These are phyloP conservation scores for Aromia moschata DNA, from an alignment of 2,888 invertebrate genomes.

Conservation along the genomic window DNA sequence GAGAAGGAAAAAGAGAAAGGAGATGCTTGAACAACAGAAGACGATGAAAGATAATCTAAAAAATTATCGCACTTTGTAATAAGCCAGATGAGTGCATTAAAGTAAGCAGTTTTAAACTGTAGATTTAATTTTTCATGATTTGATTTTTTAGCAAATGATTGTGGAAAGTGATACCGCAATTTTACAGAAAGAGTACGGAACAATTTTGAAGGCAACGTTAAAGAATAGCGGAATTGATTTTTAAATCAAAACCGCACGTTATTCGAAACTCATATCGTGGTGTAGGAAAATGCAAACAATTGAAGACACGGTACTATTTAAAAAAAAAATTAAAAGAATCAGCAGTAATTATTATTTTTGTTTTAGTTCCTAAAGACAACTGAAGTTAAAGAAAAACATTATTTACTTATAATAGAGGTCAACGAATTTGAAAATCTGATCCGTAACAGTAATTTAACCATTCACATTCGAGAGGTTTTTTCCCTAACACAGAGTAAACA, in stretches of 20 bases:
- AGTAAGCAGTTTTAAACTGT: too few relatives aligned
- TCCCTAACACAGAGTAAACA: conserved; percentile 50
- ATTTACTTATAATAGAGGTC: conserved; percentile 61
- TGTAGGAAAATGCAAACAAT: conserved; percentile 51
- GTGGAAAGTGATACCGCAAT: conserved; percentile 54
- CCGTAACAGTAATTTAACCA: conserved; percentile 51
- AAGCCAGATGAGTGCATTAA: conserved; percentile 56
- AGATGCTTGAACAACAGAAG: conserved; percentile 36
- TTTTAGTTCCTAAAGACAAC: conserved; percentile 40
- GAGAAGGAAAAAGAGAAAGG: conserved; percentile 33
- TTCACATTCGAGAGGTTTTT: conserved; percentile 53
- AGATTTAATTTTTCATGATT: too few relatives aligned
- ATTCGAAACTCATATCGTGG: conserved; percentile 63
- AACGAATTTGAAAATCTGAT: conserved; percentile 58
- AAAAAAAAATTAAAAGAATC: neutral
- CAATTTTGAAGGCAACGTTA: conserved; percentile 52
- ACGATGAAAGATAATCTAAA: conserved; percentile 41
- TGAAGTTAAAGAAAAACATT: conserved; percentile 53
- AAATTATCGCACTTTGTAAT: conserved; percentile 44
- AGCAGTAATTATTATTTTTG: conserved; percentile 1
- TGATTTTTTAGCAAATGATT: conserved; percentile 51
- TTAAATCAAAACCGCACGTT: too few relatives aligned
- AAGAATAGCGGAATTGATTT: too few relatives aligned
- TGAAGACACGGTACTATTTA: conserved; percentile 39
- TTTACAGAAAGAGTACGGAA: conserved; percentile 45